These are phyloP conservation scores for Acropora tenuis DNA, from an alignment of 64 coral and sea anemone genomes.

Conservation along the genomic window DNA sequence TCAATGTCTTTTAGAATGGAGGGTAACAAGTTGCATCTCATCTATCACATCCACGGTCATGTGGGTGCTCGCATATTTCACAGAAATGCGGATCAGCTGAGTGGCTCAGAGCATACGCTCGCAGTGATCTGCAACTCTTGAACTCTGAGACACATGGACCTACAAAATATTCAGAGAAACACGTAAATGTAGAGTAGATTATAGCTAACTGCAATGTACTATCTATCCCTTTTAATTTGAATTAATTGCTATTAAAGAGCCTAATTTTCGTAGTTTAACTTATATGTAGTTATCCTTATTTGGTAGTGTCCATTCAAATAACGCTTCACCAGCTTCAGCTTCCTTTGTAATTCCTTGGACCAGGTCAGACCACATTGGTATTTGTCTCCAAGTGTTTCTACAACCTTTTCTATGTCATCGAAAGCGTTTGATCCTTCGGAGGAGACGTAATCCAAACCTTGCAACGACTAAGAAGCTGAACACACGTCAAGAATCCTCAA, in stretches of 20 bases:
- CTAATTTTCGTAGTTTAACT: neutral
- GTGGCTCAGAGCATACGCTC: neutral
- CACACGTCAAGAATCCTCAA: constrained; percentile 22
- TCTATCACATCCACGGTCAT: neutral
- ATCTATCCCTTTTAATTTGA: neutral
- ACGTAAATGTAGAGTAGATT: neutral
- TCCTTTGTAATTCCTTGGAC: neutral
- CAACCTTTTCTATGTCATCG: neutral
- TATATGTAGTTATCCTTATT: neutral
- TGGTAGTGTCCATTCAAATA: neutral
- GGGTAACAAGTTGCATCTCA: neutral
- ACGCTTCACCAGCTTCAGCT: neutral
- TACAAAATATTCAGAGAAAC: neutral
- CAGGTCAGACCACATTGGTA: neutral
- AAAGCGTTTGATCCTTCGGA: neutral
- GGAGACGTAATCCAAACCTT: neutral
- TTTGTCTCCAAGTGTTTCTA: neutral
- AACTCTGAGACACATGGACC: neutral
- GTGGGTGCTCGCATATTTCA: neutral
- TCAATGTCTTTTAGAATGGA: neutral
- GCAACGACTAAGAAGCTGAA: constrained; percentile 23
- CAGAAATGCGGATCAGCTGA: neutral
- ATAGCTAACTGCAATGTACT: neutral
- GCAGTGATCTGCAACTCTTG: neutral
- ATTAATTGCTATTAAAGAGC: too few relatives aligned